A percentile compares a stretch with the other conserved stretches of the same genome.
Evolutionary conservation across 2,113 vertebrate genomes (phyloP).

Genomic region (Nothocercus julius): DNA sequence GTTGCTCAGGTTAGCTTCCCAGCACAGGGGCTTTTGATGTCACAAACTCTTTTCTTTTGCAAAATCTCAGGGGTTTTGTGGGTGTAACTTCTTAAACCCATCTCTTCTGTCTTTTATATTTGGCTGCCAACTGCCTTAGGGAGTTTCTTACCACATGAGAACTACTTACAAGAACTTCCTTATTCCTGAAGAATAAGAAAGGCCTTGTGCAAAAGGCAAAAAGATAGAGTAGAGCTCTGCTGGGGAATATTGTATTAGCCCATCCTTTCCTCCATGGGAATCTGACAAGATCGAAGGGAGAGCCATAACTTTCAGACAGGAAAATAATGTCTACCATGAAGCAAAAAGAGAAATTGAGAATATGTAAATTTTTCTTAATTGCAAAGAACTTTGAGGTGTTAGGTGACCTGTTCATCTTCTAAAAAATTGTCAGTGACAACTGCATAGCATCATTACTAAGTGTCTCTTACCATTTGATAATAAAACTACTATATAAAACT

Average conservation of each 20-base stretch:
- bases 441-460: slow-evolving; percentile 20
- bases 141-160: background rate
- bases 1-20: background rate
- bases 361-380: background rate
- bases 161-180: background rate
- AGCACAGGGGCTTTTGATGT: background rate
- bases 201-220: background rate
- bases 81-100: background rate
- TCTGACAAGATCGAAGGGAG: background rate
- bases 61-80: background rate
- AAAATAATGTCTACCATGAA: background rate
- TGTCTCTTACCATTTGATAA: slow-evolving; percentile 50
- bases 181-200: background rate
- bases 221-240: background rate
- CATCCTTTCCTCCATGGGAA: background rate
- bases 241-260: background rate
- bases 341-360: background rate
- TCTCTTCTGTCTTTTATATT: background rate
- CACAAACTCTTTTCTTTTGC: background rate
- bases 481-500: slow-evolving; percentile 48
- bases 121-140: background rate
- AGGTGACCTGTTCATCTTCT: background rate
- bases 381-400: background rate
- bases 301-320: background rate
- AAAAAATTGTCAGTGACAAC: background rate